These are phyloP conservation scores for Ametastegia equiseti DNA, from an alignment of 2,888 invertebrate genomes.

Conservation along the genomic window DNA sequence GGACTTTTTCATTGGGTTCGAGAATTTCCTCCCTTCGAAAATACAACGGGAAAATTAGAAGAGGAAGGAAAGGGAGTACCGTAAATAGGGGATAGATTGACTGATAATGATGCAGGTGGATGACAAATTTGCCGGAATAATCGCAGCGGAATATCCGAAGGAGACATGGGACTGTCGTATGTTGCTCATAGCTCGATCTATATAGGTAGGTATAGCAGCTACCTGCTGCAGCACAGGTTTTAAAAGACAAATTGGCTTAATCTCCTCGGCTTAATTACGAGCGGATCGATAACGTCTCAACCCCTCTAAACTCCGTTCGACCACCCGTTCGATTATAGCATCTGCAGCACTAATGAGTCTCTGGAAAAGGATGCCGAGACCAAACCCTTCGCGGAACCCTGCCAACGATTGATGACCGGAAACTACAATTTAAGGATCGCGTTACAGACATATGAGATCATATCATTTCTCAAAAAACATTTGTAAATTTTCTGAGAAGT, in stretches of 20 bases:
- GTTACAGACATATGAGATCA: too few relatives aligned
- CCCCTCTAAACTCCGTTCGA: neutral
- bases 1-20: too few relatives aligned
- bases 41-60: too few relatives aligned
- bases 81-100: neutral
- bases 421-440: neutral
- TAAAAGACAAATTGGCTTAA: slow-evolving; percentile 45
- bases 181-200: neutral
- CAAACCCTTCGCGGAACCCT: too few relatives aligned
- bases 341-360: slow-evolving; percentile 34
- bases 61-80: too few relatives aligned
- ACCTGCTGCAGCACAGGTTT: neutral
- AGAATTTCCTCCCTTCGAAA: too few relatives aligned
- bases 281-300: slow-evolving; percentile 31
- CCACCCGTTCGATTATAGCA: slow-evolving; percentile 42
- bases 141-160: neutral
- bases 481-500: neutral
- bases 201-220: neutral
- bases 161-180: slow-evolving; percentile 3
- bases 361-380: slow-evolving; percentile 29
- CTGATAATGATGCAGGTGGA: slow-evolving; percentile 1
- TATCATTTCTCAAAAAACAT: slow-evolving; percentile 7
- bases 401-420: slow-evolving; percentile 14
- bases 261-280: slow-evolving; percentile 35
- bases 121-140: slow-evolving; percentile 1